Evolutionary conservation across 2,797 vertebrate species (phyloP), one percentile per base, ranked within the genome.

Genomic region (Catamblyrhynchus diadema): DNA sequence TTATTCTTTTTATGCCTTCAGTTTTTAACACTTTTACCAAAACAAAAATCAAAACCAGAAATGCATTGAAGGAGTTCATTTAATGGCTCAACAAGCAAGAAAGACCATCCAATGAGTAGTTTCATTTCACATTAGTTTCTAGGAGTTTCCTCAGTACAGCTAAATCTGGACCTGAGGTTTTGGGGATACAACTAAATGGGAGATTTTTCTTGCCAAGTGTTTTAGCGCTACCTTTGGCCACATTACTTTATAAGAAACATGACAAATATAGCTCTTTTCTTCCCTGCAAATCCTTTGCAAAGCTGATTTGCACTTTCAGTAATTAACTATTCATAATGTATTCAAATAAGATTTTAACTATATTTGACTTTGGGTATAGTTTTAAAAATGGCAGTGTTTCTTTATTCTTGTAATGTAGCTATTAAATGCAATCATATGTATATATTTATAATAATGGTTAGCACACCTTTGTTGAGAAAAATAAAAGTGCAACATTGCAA

Each of bases 161-260:
- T 72, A 83, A 74, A 64, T 50, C 30, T 41, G 48, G 14, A 24
- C 14, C 33, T 73, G 73, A 74, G 62, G 37, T 73, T 89, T 77
- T 66, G 20, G 14, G 39, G 48, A 37, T 86, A 71, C 54, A 85
- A 54, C 73, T 87, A 66, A 96, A 90, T n/a, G 66, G 48, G 80
- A 94, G 60, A 87, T 91, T 95, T 94, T 95, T 91, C 92, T 87
- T 95, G 81, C 82, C 83, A 94, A 72, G 78, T 93, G 90, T 87
- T 94, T 87, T 81, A 94, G 41, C 0, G 0, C 20, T 66, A 64
- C 8, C 18, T 28, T 17, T 72, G 42, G n/a, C 44, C 72, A 65
- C 39, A 25, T 57, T 56, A 69, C 19, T 66, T 53, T 33, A 37
- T 8, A 50, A 14, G 30, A 75, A 81, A 84, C 9, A 41, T 14